Conservation (phyloP, 2,888 invertebrate species). For the Volucella zonaria region DNA sequence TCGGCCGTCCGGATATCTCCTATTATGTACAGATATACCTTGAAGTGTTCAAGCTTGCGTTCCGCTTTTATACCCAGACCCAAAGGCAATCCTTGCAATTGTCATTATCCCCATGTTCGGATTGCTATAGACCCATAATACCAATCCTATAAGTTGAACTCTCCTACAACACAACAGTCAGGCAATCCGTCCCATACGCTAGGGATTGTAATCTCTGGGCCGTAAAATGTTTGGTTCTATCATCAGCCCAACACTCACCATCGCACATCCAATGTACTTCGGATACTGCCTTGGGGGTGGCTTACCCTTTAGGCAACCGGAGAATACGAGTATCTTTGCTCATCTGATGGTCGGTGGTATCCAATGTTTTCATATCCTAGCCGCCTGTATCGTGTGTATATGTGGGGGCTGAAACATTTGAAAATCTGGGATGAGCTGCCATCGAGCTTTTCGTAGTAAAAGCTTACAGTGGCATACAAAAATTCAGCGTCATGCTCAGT, state of each 20-base stretch:
- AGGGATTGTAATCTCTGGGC: constrained; percentile 31
- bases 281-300: too few species aligned
- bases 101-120: constrained; percentile 53
- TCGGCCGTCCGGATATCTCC: background rate
- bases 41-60: constrained; percentile 3
- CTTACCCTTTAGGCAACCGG: background rate
- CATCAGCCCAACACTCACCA: background rate
- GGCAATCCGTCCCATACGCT: constrained; percentile 25
- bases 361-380: background rate
- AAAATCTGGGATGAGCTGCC: constrained; percentile 6
- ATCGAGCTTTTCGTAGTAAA: constrained; percentile 70
- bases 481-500: constrained; percentile 69
- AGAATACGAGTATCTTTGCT: background rate
- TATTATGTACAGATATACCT: background rate
- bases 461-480: constrained; percentile 68
- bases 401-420: background rate
- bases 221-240: constrained; percentile 57
- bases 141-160: constrained; percentile 17
- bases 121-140: constrained; percentile 41
- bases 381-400: background rate
- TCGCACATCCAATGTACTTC: too few species aligned
- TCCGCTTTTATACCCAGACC: background rate
- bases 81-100: constrained; percentile 7
- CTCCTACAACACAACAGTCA: background rate
- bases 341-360: background rate